Evolutionary conservation across 2,888 invertebrate genomes (phyloP).

Genomic region (Podabrus alpinus): DNA sequence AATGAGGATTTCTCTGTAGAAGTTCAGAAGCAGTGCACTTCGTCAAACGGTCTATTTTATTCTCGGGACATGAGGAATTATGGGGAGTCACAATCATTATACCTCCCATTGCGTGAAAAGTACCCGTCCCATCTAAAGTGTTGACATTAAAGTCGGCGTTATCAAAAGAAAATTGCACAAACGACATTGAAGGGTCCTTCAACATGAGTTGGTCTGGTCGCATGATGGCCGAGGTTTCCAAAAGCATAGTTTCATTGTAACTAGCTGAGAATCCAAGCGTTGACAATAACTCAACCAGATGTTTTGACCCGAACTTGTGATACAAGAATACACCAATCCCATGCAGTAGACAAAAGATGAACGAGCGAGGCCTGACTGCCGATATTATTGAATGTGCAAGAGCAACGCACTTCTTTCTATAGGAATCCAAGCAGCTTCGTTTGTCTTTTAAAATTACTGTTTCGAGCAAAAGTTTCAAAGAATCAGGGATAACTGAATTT

Average conservation of each 20-base stretch:
- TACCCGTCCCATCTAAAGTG: constrained; percentile 34
- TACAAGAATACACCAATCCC: not conserved
- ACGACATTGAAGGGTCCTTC: not conserved
- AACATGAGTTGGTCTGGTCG: not conserved
- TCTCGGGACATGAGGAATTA: not conserved
- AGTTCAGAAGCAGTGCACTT: not conserved
- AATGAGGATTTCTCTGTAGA: too few relatives aligned
- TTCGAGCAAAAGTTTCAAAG: not conserved
- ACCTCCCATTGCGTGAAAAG: constrained; percentile 35
- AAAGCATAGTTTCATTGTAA: constrained; percentile 21
- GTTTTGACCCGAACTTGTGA: constrained; percentile 23
- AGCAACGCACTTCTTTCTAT: not conserved
- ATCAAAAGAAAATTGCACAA: constrained; percentile 29
- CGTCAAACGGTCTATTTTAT: constrained; percentile 3
- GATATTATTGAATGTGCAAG: not conserved
- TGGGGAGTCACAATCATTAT: constrained; percentile 23
- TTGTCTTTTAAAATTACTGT: not conserved
- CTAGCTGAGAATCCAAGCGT: constrained; percentile 19
- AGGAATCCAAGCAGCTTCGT: not conserved
- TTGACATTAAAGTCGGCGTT: constrained; percentile 34
- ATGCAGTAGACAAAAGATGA: not conserved
- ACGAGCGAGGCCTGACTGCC: not conserved
- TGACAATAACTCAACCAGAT: constrained; percentile 2
- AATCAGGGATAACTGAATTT: not conserved
- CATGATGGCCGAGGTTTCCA: constrained; percentile 27